Conservation (phyloP, 2,113 vertebrate species). For the Pachycephala philippinensis region DNA sequence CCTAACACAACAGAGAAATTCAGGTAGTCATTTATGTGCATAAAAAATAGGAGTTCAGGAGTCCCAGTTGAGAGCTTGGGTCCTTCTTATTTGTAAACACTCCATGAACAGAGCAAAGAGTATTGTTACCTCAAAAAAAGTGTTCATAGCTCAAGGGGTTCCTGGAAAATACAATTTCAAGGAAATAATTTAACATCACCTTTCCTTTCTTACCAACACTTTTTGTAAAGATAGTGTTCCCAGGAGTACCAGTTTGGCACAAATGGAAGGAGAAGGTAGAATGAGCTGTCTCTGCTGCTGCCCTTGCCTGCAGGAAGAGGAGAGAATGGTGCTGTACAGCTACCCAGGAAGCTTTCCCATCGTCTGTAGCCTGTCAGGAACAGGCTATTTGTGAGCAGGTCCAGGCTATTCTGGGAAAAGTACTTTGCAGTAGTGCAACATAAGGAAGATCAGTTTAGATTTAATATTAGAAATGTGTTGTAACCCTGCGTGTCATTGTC, state of each 20-base stretch:
- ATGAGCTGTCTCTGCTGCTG: not conserved
- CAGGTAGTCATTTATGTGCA: not conserved
- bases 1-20: not conserved
- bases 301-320: not conserved
- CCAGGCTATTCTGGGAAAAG: not conserved
- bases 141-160: not conserved
- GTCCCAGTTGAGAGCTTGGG: not conserved
- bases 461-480: not conserved
- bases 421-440: not conserved
- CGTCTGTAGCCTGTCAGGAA: not conserved
- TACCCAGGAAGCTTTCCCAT: not conserved
- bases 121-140: not conserved
- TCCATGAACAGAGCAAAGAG: not conserved
- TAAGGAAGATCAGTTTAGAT: not conserved
- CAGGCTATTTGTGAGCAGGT: not conserved
- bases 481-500: not conserved
- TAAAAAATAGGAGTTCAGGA: not conserved
- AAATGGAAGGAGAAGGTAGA: not conserved
- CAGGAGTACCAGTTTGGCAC: not conserved
- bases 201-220: not conserved
- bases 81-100: not conserved
- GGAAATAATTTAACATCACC: not conserved
- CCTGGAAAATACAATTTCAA: not conserved
- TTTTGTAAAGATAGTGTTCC: not conserved
- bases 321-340: not conserved